Evolutionary conservation across 2,113 vertebrate species (phyloP).

Genomic region (Microtus oregoni): DNA sequence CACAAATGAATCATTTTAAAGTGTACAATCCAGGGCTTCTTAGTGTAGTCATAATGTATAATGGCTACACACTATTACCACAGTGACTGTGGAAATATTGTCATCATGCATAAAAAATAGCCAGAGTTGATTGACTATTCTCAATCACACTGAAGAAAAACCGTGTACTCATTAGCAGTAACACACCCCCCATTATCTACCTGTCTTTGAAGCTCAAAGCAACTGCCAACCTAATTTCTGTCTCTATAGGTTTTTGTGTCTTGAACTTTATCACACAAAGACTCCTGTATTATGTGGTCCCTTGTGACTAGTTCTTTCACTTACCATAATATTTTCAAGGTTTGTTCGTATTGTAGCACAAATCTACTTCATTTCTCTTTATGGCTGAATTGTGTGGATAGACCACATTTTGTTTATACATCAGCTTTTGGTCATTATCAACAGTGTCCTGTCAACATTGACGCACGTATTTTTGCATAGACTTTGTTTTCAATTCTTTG

Average conservation of each 20-base stretch:
- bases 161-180: neutral
- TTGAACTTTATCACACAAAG: neutral
- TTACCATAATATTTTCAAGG: neutral
- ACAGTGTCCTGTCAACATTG: neutral
- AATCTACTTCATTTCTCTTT: neutral
- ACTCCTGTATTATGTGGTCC: neutral
- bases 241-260: neutral
- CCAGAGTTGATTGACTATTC: neutral
- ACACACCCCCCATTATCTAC: neutral
- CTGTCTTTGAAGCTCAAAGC: too few relatives aligned
- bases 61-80: neutral
- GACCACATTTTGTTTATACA: neutral
- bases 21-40: neutral
- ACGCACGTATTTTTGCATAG: neutral
- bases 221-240: neutral
- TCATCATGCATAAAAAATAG: neutral
- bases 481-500: neutral
- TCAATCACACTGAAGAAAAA: neutral
- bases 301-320: neutral
- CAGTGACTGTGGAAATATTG: neutral
- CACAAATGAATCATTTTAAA: constrained; percentile 38
- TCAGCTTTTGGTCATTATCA: neutral
- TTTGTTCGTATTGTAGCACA: neutral
- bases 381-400: neutral
- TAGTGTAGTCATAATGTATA: neutral